These are phyloP conservation scores for Lymantria monacha DNA, from an alignment of 2,888 invertebrate species.

Conservation along the genomic window DNA sequence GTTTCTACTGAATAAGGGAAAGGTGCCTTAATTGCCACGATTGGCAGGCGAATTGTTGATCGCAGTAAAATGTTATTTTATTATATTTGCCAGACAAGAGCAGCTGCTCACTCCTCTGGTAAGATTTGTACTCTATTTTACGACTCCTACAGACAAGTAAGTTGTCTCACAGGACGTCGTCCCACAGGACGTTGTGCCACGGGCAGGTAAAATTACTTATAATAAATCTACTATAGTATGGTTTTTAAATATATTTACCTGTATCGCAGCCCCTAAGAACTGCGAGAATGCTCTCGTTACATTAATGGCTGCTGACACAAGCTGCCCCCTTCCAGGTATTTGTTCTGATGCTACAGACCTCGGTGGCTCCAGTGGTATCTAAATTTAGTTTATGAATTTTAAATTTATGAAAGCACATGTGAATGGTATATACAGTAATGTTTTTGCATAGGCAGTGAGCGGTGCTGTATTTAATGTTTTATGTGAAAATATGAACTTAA, in stretches of 20 bases:
- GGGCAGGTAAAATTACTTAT: too few species aligned
- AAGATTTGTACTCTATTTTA: too few species aligned
- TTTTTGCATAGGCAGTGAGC: conserved; percentile 31
- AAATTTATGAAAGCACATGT: conserved; percentile 11
- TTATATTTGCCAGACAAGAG: too few species aligned
- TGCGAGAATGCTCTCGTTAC: conserved; percentile 89
- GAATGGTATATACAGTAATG: conserved; percentile 18
- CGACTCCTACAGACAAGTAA: too few species aligned
- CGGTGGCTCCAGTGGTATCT: conserved; percentile 78
- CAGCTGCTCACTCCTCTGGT: too few species aligned
- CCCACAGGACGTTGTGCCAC: too few species aligned
- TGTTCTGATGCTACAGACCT: conserved; percentile 61
- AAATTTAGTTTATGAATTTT: conserved; percentile 21
- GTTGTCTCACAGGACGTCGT: too few species aligned
- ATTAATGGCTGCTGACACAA: conserved; percentile 88
- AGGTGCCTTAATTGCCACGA: too few species aligned
- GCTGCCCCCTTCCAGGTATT: conserved; percentile 69
- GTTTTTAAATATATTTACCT: conserved; percentile 81
- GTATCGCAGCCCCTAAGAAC: conserved; percentile 89
- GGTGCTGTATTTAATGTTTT: conserved; percentile 12
- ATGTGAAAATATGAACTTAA: background rate
- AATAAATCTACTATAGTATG: too few species aligned
- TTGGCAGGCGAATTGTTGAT: too few species aligned
- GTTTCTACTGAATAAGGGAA: too few species aligned
- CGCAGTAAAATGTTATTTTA: too few species aligned